These are phyloP conservation scores for Piaya cayana DNA, from an alignment of 2,113 vertebrate genomes.

Conservation along the genomic window DNA sequence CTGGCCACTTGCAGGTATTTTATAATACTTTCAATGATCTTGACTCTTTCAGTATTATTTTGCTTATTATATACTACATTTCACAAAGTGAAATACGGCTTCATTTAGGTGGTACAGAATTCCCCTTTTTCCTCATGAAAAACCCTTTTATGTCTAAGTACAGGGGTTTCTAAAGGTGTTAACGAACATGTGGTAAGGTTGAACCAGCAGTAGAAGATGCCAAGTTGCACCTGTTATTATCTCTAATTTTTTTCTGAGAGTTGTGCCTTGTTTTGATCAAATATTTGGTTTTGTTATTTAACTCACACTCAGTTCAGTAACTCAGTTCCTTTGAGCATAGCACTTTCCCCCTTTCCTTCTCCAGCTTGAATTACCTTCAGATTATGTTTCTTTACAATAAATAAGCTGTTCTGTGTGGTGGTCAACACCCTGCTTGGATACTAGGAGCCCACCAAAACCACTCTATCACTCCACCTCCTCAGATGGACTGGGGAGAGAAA, in stretches of 20 bases:
- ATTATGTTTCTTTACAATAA: neutral
- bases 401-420: neutral
- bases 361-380: neutral
- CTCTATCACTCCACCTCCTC: no score
- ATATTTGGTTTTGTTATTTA: neutral
- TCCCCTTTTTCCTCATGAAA: neutral
- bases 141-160: neutral
- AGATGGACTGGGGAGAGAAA: no score
- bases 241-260: neutral
- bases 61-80: slow-evolving; percentile 6
- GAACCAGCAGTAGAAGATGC: neutral
- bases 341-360: neutral
- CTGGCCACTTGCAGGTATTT: neutral
- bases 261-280: neutral
- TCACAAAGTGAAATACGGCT: slow-evolving; percentile 31
- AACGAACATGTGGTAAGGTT: neutral
- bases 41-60: slow-evolving; percentile 15
- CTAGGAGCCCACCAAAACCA: no score
- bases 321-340: neutral
- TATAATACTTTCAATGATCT: slow-evolving; percentile 11
- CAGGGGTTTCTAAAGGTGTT: neutral
- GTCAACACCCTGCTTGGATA: no score
- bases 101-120: neutral
- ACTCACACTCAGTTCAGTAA: neutral
- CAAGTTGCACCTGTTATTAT: slow-evolving; percentile 11